Evolutionary conservation across 2,888 invertebrate species (phyloP).

Genomic region (Drosophila mimetica): DNA sequence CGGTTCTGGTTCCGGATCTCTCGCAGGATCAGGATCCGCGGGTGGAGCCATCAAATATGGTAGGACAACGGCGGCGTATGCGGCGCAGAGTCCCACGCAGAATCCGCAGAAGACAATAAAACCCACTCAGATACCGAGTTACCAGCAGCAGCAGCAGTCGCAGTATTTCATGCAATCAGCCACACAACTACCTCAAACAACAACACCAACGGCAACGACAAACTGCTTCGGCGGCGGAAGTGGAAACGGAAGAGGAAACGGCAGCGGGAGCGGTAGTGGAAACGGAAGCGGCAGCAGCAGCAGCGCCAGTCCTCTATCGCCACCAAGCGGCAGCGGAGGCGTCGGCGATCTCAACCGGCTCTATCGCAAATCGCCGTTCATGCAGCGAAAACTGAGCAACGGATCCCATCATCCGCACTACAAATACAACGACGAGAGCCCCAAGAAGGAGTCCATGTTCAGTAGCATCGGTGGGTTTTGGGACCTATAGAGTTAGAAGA

Average conservation of each 20-base stretch:
- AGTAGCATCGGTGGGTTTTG: constrained; percentile 81
- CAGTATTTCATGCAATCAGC: constrained; percentile 73
- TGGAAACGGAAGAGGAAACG: background rate
- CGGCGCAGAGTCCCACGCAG: constrained; percentile 60
- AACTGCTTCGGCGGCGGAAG: constrained; percentile 54
- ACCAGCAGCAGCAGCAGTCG: constrained; percentile 66
- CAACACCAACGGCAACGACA: constrained; percentile 46
- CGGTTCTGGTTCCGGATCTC: constrained; percentile 20
- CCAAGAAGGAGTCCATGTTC: constrained; percentile 83
- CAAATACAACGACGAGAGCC: constrained; percentile 78
- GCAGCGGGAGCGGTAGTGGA: constrained; percentile 3
- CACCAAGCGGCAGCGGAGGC: constrained; percentile 40
- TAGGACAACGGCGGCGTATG: constrained; percentile 16
- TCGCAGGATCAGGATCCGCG: constrained; percentile 18
- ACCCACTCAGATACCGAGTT: constrained; percentile 83
- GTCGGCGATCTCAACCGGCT: constrained; percentile 65
- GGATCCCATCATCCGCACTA: constrained; percentile 56
- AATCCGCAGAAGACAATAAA: constrained; percentile 70
- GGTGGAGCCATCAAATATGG: constrained; percentile 44
- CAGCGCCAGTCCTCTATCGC: constrained; percentile 55
- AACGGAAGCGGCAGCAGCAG: constrained; percentile 26
- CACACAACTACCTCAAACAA: constrained; percentile 74
- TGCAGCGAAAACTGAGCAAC: constrained; percentile 82
- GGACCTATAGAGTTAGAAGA: background rate
- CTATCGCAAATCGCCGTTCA: constrained; percentile 84